phyloP scores from a whole-genome alignment of 2,888 invertebrate genomes.

The Melanophora roralis region DNA sequence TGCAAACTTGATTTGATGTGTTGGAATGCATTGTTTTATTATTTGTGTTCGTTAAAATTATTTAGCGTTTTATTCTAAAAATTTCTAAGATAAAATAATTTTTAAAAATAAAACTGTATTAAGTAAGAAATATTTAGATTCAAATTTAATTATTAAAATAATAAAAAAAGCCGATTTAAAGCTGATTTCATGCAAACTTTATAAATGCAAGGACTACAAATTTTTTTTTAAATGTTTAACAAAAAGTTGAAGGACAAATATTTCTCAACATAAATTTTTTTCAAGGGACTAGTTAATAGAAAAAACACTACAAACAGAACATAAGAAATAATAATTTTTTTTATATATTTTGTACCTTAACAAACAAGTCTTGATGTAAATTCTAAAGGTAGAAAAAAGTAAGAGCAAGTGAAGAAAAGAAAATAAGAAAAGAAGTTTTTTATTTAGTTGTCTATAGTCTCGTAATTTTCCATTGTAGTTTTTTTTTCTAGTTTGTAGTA shows the following conservation, averaged over 20 bases:
- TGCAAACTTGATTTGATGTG: too few species aligned
- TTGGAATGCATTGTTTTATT: too few species aligned
- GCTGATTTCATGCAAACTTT: conserved; percentile 43
- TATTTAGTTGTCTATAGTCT: conserved; percentile 43
- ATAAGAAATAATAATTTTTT: conserved; percentile 20
- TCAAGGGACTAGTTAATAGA: conserved; percentile 44
- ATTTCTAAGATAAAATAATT: too few species aligned
- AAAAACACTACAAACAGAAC: conserved; percentile 17
- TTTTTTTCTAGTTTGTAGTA: neutral
- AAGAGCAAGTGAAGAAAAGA: conserved; percentile 46
- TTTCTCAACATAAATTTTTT: conserved; percentile 29
- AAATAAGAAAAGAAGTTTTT: conserved; percentile 47
- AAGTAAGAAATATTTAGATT: neutral
- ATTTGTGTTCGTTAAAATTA: too few species aligned
- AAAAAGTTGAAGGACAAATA: neutral
- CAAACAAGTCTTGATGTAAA: conserved; percentile 77
- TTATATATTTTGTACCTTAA: conserved; percentile 71
- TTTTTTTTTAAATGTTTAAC: neutral
- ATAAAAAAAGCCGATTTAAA: conserved; percentile 5
- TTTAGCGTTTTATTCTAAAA: too few species aligned
- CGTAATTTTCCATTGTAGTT: conserved; percentile 48
- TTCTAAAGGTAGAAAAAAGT: conserved; percentile 74
- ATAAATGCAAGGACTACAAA: conserved; percentile 17
- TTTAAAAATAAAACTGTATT: too few species aligned
- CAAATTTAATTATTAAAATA: neutral